Evolutionary conservation across 2,888 invertebrate genomes (phyloP), one percentile per base, ranked within the genome.

Genomic region (Acrobeloides nanus): DNA sequence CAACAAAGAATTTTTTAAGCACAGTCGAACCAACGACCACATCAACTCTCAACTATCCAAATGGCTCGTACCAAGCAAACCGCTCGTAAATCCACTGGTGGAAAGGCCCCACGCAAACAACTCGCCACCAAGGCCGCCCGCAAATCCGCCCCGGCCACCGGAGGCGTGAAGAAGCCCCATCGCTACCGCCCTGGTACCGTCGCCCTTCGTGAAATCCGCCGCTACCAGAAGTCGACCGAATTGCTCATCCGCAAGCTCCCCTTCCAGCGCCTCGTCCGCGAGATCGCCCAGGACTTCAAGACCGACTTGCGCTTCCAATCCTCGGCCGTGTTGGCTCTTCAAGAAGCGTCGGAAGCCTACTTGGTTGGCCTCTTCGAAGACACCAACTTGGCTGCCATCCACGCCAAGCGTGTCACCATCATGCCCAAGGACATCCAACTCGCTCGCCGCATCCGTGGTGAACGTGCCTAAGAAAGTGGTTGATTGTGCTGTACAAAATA

Each of bases 21-120:
- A n/a, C n/a, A n/a, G n/a, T n/a, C n/a, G n/a, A n/a, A n/a, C n/a
- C n/a, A n/a, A n/a, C n/a, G n/a, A n/a, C n/a, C n/a, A n/a, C n/a
- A n/a, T n/a, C n/a, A n/a, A n/a, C n/a, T n/a, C n/a, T n/a, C n/a
- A n/a, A n/a, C n/a, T n/a, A n/a, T n/a, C n/a, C n/a, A n/a, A 43
- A 90, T 90, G 90, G 90, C 89, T 62, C 89, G 90, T 85, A 90
- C 90, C 25, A 90, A 90, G 83, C 90, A 90, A 77, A 90, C 90
- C 45, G 90, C 89, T 46, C 87, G 89, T 83, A 90, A 90, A 78
- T 89, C 89, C 1, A 90, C 89, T 48, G 90, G 89, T 84, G 89
- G 90, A 72, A 90, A 90, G 81, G 89, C 89, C 66, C 89, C 89
- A 52, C 84, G 90, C 70, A 90, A 90, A 79, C 89, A 89, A 77